These are phyloP conservation scores for Phacellophora camtschatica DNA, from an alignment of 30 jellyfish, hydroid and myxozoan genomes.

Conservation along the genomic window DNA sequence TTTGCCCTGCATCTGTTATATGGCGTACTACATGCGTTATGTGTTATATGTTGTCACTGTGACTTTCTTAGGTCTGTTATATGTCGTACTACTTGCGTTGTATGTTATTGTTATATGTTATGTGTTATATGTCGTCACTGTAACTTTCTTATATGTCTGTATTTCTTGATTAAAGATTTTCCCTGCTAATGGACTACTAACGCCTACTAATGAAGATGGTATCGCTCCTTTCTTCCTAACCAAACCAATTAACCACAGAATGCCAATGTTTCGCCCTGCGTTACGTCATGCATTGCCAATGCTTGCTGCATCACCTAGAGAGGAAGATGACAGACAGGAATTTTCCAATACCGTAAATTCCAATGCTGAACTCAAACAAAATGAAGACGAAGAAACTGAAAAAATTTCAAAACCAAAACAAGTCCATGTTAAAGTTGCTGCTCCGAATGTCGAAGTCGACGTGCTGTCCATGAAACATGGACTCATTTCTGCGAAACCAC, in stretches of 20 bases:
- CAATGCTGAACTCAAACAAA: not conserved
- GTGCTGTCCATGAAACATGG: slow-evolving; percentile 81
- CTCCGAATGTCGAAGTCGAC: slow-evolving; percentile 86
- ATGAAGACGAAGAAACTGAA: slow-evolving; percentile 1
- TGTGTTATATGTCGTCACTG: not conserved
- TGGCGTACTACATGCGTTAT: not conserved
- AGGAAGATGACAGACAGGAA: not conserved
- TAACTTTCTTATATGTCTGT: not conserved
- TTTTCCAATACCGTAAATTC: slow-evolving; percentile 3
- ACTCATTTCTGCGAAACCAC: slow-evolving; percentile 49
- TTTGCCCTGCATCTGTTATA: not conserved
- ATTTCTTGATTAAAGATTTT: not conserved
- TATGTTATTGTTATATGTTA: not conserved
- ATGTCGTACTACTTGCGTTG: too few relatives aligned
- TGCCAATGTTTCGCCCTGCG: too few relatives aligned
- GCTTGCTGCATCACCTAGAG: not conserved
- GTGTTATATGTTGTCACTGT: not conserved
- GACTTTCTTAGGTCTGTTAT: not conserved
- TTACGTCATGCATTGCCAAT: not conserved
- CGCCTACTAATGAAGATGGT: slow-evolving; percentile 25
- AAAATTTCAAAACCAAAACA: slow-evolving; percentile 38
- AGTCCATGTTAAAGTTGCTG: slow-evolving; percentile 84
- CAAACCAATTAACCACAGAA: slow-evolving; percentile 17
- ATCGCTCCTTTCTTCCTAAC: not conserved
- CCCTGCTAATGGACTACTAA: slow-evolving; percentile 25